Evolutionary conservation across 2,888 invertebrate species (phyloP).

Genomic region (Scaptomyza tumidula): DNA sequence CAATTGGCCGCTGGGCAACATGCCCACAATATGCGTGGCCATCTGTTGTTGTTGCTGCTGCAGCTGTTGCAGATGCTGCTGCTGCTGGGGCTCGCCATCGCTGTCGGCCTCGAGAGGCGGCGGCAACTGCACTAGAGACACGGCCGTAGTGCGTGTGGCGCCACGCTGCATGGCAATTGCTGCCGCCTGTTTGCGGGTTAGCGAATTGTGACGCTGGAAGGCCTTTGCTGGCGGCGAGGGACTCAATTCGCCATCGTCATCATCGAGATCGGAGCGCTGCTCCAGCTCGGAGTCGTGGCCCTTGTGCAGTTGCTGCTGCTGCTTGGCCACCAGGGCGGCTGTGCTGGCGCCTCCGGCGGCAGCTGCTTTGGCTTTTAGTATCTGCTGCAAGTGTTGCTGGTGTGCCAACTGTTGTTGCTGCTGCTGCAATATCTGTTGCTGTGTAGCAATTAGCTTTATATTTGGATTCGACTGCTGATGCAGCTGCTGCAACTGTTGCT

Average conservation of each 20-base stretch:
- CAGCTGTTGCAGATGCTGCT: slow-evolving; percentile 46
- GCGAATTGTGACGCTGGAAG: slow-evolving; percentile 88
- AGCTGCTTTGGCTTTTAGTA: slow-evolving; percentile 81
- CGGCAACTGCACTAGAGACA: slow-evolving; percentile 91
- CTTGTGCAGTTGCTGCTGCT: slow-evolving; percentile 79
- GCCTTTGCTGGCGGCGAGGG: slow-evolving; percentile 85
- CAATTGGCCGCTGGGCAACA: slow-evolving; percentile 74
- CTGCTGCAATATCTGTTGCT: slow-evolving; percentile 79
- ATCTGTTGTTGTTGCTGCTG: slow-evolving; percentile 64
- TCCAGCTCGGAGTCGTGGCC: slow-evolving; percentile 82
- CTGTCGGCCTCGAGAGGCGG: slow-evolving; percentile 91
- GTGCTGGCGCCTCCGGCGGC: slow-evolving; percentile 80
- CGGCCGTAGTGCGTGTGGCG: slow-evolving; percentile 87
- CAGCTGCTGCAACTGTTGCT: slow-evolving; percentile 55
- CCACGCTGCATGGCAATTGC: slow-evolving; percentile 86
- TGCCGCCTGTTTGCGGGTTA: slow-evolving; percentile 87
- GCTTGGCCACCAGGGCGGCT: slow-evolving; percentile 81
- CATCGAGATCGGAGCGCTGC: slow-evolving; percentile 82
- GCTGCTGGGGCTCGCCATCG: slow-evolving; percentile 86
- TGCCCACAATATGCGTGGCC: slow-evolving; percentile 78
- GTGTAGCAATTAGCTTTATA: slow-evolving; percentile 80
- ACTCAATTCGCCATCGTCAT: slow-evolving; percentile 83
- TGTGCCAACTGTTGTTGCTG: slow-evolving; percentile 81
- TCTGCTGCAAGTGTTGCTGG: slow-evolving; percentile 82
- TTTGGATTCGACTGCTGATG: slow-evolving; percentile 81